These are phyloP conservation scores for Andricus grossulariae DNA, from an alignment of 1,140 invertebrate species.

Conservation along the genomic window DNA sequence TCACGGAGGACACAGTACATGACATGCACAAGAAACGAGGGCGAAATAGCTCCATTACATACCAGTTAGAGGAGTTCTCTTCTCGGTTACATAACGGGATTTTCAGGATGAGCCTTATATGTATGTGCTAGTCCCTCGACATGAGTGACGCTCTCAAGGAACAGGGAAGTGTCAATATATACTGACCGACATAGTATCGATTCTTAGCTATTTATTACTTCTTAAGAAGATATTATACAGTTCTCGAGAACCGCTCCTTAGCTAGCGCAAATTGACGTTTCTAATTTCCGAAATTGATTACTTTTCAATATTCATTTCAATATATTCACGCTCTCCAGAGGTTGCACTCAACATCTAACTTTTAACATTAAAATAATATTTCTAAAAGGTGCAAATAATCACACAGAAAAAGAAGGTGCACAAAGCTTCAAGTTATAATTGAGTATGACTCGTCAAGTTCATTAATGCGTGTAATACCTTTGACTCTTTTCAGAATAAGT, in stretches of 20 bases:
- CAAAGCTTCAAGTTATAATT: background rate
- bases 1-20: background rate
- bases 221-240: background rate
- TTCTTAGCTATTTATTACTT: background rate
- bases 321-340: background rate
- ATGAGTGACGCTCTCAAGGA: background rate
- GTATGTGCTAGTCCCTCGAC: background rate
- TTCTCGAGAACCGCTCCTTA: background rate
- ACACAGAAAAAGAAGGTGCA: background rate
- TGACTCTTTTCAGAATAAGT: background rate
- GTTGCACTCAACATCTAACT: background rate
- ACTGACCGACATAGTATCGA: background rate
- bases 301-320: conserved; percentile 7
- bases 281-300: background rate
- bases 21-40: conserved; percentile 10
- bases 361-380: background rate
- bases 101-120: conserved; percentile 17
- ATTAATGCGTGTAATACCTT: background rate
- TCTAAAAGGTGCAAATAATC: background rate
- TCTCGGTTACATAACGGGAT: conserved; percentile 26
- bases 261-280: background rate
- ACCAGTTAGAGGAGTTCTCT: conserved; percentile 21
- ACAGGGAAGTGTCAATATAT: background rate
- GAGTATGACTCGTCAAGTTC: background rate
- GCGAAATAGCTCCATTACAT: conserved; percentile 11